Conservation (phyloP, 2,797 vertebrate species). For the Caiman crocodilus region DNA sequence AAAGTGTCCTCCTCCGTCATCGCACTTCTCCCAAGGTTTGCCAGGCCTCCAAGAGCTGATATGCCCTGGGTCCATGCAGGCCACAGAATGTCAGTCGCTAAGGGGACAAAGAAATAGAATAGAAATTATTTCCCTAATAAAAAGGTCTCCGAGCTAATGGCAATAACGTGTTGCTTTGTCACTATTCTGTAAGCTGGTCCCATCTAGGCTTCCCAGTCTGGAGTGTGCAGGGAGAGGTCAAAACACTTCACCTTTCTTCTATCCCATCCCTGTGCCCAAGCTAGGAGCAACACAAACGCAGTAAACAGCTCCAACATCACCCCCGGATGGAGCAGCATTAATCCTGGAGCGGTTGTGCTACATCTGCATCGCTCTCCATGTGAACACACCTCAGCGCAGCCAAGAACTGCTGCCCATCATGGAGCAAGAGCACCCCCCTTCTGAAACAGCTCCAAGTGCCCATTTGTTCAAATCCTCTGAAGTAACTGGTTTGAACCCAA, state of each 20-base stretch:
- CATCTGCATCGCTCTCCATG: too few species aligned
- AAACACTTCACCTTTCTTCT: not conserved
- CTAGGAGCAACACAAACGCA: too few species aligned
- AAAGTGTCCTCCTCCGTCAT: not conserved
- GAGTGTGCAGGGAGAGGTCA: not conserved
- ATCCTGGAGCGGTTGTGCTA: too few species aligned
- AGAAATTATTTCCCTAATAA: not conserved
- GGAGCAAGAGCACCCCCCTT: too few species aligned
- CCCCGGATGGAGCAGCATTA: too few species aligned
- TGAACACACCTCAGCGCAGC: too few species aligned
- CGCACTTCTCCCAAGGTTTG: not conserved
- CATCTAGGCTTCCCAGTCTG: not conserved
- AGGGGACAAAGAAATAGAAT: not conserved
- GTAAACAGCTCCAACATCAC: too few species aligned
- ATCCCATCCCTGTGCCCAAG: not conserved
- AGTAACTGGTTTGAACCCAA: not conserved
- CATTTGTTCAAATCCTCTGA: not conserved
- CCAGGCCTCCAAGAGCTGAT: not conserved
- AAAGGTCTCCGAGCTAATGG: not conserved
- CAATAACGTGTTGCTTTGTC: not conserved
- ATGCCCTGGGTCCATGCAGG: not conserved
- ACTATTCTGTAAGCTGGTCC: not conserved
- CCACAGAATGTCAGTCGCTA: not conserved
- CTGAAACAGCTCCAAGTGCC: too few species aligned
- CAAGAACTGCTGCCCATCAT: too few species aligned